Base-by-base conservation (phyloP, 2,113 vertebrate genomes). In the Callopanchax toddi region DNA sequence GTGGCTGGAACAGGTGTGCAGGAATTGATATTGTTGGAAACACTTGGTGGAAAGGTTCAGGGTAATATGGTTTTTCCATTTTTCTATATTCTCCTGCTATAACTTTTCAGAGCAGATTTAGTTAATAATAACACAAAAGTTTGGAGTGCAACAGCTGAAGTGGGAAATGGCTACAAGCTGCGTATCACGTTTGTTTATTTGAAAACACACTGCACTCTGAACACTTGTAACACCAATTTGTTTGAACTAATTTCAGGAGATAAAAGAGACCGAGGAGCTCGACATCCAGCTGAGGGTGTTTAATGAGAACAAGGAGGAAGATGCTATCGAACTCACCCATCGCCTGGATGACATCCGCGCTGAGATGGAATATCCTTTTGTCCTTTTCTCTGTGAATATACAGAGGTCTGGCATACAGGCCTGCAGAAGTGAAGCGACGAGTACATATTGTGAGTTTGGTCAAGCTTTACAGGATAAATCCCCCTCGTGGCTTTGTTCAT, bases 311-410 rank as follows among this genome's bases (percentile, higher is more conserved):
- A 98, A 98, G 91, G 97, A 99, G 60, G 97, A 99, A 37, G 97
- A 99, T 86, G 90, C 93, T 48, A 94, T 95, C 70, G 97, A 99
- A 84, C 93, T 99, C 74, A 95, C 96, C 51, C 97, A 99, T 76
- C 96, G 96, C 52, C 93, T 98, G 58, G 93, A 92, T 57, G 97
- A 99, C 88, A 96, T 99, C 92, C 95, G 91, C 18, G 91, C 95
- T 26, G 97, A 99, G 87, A 99, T 99, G 96, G 97, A 99, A 99
- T 99, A 99, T 99, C 97, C 97, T 99, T 98, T 93, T 74, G 22
- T 76, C 23, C 45, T 61, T 45, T 56, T 72, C 34, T 53, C 60
- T 76, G 58, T 76, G 63, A 72, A 79, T 72, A 76, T 54, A 74
- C 74, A 78, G 64, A 78, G 81, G 70, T 73, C 10, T 18, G 58